Evolutionary conservation across 2,888 invertebrate species (phyloP), one percentile per base, ranked within the genome.

Genomic region (Nomada ruficornis): DNA sequence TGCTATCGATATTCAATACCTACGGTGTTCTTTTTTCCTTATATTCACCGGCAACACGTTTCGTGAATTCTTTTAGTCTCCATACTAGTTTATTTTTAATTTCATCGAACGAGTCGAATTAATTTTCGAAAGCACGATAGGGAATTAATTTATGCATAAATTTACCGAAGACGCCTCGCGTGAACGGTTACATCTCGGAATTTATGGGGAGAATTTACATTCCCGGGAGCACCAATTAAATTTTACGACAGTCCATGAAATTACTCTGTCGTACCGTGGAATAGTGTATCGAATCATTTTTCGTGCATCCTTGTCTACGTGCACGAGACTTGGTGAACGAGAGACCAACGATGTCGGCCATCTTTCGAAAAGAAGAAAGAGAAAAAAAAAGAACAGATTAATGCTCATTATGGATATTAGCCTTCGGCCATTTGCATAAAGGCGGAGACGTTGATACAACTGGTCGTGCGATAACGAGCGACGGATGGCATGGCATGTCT

Each of bases 331-430:
- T 36, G 68, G 63, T 18, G 59, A 57, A 59, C 80, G n/a, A 60
- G 83, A 73, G 77, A 36, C 74, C 75, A 57, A 59, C 29, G 59
- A 63, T 26, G 82, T 47, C 88, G 84, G 90, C 89, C 89, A 91
- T 92, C 88, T 91, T 89, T 82, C 77, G 77, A 85, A 57, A 68
- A 54, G 36, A 11, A 50, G 4, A 36, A n/a, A 29, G 11, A 11
- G 50, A 18, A 18, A 55, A 63, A 74, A 63, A 68, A 57, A 36
- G 44, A 68, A 87, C 85, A 88, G 90, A 91, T 92, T 91, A 91
- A 91, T 91, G 89, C 87, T 92, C 90, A 91, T 93, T 92, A 91
- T 91, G 91, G 89, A 91, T 91, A 91, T 91, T 89, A 90, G 88
- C 84, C 82, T 84, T 83, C 77, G 86, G 86, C 82, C 86, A 91